Percentiles rank a stretch among this genome's conserved stretches.
phyloP scores from a whole-genome alignment of 2,797 vertebrate genomes.

The Salmo trutta region DNA sequence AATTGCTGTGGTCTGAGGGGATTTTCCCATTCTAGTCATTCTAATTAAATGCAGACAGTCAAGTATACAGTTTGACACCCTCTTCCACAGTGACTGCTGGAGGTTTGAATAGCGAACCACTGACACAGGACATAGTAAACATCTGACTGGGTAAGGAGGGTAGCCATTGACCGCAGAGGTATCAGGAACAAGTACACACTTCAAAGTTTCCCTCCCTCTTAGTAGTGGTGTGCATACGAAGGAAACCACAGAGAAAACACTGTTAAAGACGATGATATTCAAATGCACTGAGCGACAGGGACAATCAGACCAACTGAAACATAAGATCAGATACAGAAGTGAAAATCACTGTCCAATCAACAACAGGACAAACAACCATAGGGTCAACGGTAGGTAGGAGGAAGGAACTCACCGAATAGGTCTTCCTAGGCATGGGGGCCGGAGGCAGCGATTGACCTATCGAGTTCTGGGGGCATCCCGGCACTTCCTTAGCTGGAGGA shows the following conservation, averaged over 20 bases:
- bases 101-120: background rate
- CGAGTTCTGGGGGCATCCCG: conserved; percentile 77
- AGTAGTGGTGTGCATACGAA: background rate
- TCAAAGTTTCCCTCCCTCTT: background rate
- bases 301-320: background rate
- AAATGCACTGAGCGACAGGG: background rate
- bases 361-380: background rate
- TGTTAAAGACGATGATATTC: background rate
- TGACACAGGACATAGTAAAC: background rate
- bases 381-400: background rate
- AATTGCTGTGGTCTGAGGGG: too few species aligned
- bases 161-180: background rate
- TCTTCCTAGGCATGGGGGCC: conserved; percentile 88
- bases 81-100: background rate
- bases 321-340: background rate
- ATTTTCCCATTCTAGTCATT: background rate
- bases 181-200: background rate
- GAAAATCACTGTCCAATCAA: background rate
- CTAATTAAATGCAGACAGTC: background rate
- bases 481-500: conserved; percentile 80
- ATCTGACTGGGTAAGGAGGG: too few species aligned
- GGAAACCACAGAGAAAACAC: background rate
- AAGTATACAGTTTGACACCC: background rate
- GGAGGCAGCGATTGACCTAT: conserved; percentile 81
- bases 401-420: conserved; percentile 82